phyloP scores from a whole-genome alignment of 2,888 invertebrate genomes.

The Eucera pruinosa region DNA sequence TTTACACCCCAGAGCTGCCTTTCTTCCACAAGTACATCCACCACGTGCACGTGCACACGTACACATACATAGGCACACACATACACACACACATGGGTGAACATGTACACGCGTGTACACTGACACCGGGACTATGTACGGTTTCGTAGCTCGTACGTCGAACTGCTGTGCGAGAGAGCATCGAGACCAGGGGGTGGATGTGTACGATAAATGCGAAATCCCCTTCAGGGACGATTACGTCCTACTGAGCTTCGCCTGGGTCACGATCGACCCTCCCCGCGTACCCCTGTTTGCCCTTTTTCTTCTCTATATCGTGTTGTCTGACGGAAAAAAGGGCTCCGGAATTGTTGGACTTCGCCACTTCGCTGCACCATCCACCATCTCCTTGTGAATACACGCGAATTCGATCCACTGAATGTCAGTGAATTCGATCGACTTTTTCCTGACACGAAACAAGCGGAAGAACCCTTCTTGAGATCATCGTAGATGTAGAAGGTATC shows the following conservation, averaged over 20 bases:
- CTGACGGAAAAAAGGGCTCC: constrained; percentile 50
- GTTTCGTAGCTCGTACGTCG: constrained; percentile 60
- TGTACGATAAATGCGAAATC: constrained; percentile 74
- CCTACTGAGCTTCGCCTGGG: constrained; percentile 72
- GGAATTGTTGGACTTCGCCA: constrained; percentile 55
- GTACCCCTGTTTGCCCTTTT: constrained; percentile 18
- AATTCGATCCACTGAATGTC: constrained; percentile 4
- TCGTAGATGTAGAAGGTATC: background rate
- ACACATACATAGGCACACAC: background rate
- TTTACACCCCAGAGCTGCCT: constrained; percentile 25
- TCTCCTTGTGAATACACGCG: too few species aligned
- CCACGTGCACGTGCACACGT: background rate
- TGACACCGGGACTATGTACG: constrained; percentile 32
- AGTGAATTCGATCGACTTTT: constrained; percentile 24
- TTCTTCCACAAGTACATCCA: constrained; percentile 56
- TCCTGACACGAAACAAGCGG: background rate
- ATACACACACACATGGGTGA: constrained; percentile 7
- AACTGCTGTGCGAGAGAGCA: constrained; percentile 45
- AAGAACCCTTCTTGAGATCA: background rate
- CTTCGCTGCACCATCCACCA: constrained; percentile 24
- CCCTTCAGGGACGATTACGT: constrained; percentile 74
- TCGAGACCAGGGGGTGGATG: constrained; percentile 47
- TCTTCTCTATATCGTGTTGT: constrained; percentile 51
- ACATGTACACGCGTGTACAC: constrained; percentile 23
- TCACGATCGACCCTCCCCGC: constrained; percentile 58